phyloP scores from a whole-genome alignment of 2,113 vertebrate species.

The Onychorhynchus coronatus region DNA sequence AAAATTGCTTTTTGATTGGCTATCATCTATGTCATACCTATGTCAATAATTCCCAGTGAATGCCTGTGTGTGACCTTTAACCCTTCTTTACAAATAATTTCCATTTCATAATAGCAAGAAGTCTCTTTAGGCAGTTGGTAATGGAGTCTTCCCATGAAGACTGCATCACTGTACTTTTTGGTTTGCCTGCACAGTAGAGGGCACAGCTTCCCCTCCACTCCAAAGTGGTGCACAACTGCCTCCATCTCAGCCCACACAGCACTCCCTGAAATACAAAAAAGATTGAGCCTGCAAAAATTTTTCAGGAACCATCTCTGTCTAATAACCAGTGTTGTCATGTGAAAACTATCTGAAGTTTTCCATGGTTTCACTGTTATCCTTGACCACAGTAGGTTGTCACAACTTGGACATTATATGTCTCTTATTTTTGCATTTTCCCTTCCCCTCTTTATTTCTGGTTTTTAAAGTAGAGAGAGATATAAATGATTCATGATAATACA shows the following conservation, averaged over 20 bases:
- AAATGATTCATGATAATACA: not conserved
- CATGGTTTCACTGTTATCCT: not conserved
- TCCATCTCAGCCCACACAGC: not conserved
- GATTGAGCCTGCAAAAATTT: not conserved
- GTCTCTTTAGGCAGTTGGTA: not conserved
- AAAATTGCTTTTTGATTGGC: conserved; percentile 81
- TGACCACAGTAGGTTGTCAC: not conserved
- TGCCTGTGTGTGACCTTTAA: conserved; percentile 64
- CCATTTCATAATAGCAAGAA: conserved; percentile 53
- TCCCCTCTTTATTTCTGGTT: not conserved
- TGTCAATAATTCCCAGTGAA: conserved; percentile 73
- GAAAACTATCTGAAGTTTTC: not conserved
- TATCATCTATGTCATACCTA: conserved; percentile 71
- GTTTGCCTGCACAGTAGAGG: not conserved
- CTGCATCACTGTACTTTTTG: not conserved
- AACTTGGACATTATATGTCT: not conserved
- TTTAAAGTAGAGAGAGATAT: not conserved
- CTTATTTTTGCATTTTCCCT: not conserved
- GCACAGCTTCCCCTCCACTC: not conserved
- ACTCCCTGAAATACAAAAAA: not conserved
- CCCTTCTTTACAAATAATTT: conserved; percentile 74
- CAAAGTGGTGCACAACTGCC: not conserved
- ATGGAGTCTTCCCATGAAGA: not conserved
- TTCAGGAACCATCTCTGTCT: not conserved
- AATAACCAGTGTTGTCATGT: not conserved